Conservation (phyloP, 2,888 invertebrate species). For the Tiliacea citrago region DNA sequence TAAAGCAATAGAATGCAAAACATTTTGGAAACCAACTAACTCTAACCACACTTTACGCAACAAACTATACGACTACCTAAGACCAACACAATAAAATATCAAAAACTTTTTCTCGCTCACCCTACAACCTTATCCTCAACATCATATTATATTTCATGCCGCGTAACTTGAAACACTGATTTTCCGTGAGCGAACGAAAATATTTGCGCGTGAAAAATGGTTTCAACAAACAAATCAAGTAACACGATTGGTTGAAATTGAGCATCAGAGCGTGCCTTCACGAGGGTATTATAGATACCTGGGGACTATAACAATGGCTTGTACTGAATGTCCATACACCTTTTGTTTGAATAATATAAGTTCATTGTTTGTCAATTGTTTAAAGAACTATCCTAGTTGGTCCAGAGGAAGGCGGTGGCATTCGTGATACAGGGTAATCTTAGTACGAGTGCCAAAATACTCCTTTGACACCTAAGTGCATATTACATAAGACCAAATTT, state of each 20-base stretch:
- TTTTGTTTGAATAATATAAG: no score
- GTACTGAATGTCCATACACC: background rate
- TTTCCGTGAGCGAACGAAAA: constrained; percentile 50
- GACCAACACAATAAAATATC: background rate
- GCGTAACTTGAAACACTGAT: constrained; percentile 53
- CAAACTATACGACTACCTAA: background rate
- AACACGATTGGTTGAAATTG: constrained; percentile 50
- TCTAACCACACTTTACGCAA: background rate
- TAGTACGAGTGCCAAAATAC: no score
- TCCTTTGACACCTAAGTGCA: no score
- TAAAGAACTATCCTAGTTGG: no score
- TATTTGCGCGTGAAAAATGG: constrained; percentile 51
- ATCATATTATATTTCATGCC: constrained; percentile 40
- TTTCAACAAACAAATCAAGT: constrained; percentile 48
- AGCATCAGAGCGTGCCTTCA: constrained; percentile 24
- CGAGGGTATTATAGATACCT: constrained; percentile 19
- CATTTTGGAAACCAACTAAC: no score
- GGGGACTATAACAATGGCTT: constrained; percentile 16
- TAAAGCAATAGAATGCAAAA: no score
- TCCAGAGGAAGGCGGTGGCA: no score
- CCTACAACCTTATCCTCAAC: constrained; percentile 5
- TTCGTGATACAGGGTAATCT: no score
- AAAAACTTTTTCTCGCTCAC: constrained; percentile 15
- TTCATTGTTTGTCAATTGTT: no score
- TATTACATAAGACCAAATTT: no score